phyloP scores from a whole-genome alignment of 2,113 vertebrate genomes.

The Oncorhynchus nerka region DNA sequence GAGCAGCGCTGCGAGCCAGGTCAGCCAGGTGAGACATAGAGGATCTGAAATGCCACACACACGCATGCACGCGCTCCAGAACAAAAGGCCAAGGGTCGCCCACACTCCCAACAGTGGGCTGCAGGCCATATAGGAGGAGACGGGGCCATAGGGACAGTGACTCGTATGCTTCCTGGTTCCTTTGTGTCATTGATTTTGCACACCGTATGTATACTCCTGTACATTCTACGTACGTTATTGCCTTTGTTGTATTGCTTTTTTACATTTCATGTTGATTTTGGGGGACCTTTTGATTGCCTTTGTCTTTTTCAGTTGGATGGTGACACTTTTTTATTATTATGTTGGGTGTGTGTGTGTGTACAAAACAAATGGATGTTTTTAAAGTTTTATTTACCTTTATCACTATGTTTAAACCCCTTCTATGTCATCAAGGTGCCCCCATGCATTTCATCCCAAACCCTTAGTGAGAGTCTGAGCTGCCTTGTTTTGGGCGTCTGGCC shows the following conservation, averaged over 20 bases:
- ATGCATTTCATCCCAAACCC: constrained; percentile 73
- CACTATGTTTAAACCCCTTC: constrained; percentile 64
- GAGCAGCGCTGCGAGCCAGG: constrained; percentile 89
- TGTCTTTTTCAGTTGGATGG: background rate
- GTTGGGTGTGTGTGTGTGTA: background rate
- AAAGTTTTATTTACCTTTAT: constrained; percentile 58
- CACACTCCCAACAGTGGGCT: background rate
- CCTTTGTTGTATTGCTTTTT: constrained; percentile 32
- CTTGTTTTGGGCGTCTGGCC: constrained; percentile 58
- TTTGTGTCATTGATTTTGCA: background rate
- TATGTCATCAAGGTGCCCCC: constrained; percentile 72
- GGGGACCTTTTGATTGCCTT: constrained; percentile 9
- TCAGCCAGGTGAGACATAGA: constrained; percentile 58
- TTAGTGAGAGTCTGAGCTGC: constrained; percentile 70
- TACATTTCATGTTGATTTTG: constrained; percentile 19
- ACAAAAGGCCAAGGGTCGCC: constrained; percentile 15
- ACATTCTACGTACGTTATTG: background rate
- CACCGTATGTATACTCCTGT: background rate
- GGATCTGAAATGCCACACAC: background rate
- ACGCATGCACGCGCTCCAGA: background rate
- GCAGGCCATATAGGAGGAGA: background rate
- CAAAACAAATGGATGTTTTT: constrained; percentile 1
- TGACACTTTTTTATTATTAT: background rate
- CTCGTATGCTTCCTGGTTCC: background rate
- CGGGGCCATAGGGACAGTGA: background rate